Evolutionary conservation across 2,888 invertebrate species (phyloP), one percentile per base, ranked within the genome.

Genomic region (Hyles lineata): DNA sequence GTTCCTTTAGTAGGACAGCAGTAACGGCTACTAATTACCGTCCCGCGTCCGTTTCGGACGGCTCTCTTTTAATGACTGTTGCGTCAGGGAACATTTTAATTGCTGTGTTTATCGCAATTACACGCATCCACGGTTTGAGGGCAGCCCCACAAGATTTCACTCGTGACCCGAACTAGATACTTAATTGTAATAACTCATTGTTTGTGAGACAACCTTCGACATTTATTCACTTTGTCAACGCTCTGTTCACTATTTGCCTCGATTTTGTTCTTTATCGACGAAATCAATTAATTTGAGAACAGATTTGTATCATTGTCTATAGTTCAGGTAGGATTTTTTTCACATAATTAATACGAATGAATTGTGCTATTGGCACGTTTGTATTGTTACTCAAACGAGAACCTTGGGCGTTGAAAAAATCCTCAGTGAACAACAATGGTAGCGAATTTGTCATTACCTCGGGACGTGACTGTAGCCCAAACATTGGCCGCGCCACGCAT

Each of bases 101-200:
- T 92, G 89, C 82, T 82, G 80, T 85, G 86, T 90, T 89, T 92
- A 90, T 85, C 83, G 84, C 92, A 93, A 94, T 94, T 93, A 93
- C 91, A 93, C 91, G 94, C 93, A 90, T 92, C 92, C 92, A 87
- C 89, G 89, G 86, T 90, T 91, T 88, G 89, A 90, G 91, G 90
- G 90, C 92, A 86, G 82, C 79, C 77, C 15, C 83, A 83, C 86
- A 85, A 88, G 92, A 91, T 93, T 93, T 93, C 92, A 88, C 92
- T 92, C 90, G 86, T 90, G 91, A 90, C 92, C 92, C 84, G 85
- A 88, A 85, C 84, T 85, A 87, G 87, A 87, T 85, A 86, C 82
- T 86, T 90, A 88, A 90, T 90, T 89, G 85, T 83, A 87, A 90
- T 89, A 87, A 85, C 83, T 84, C 82, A 85, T 87, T 85, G 86